Evolutionary conservation across 1,140 invertebrate genomes (phyloP).

Genomic region (Pissodes strobi): DNA sequence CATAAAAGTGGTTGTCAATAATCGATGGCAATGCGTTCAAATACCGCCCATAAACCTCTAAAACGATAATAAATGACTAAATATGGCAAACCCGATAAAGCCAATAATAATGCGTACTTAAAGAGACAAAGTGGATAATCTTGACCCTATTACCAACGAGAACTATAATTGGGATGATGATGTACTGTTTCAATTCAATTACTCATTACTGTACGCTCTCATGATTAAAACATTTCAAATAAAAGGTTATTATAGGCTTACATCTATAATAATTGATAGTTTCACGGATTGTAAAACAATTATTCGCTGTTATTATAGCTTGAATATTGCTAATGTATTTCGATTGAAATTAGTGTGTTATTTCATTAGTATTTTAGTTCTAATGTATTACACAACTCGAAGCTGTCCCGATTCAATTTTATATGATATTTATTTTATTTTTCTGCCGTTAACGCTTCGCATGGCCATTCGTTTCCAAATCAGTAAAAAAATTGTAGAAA

Average conservation of each 20-base stretch:
- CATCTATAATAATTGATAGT: background rate
- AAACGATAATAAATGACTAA: constrained; percentile 21
- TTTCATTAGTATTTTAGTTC: too few relatives aligned
- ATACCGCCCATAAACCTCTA: constrained; percentile 3
- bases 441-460: too few relatives aligned
- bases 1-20: too few relatives aligned
- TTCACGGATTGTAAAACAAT: constrained; percentile 4
- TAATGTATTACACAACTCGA: too few relatives aligned
- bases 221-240: constrained; percentile 20
- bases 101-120: constrained; percentile 17
- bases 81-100: constrained; percentile 22
- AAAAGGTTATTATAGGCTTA: constrained; percentile 11
- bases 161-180: constrained; percentile 25
- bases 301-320: background rate
- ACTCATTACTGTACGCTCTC: constrained; percentile 6
- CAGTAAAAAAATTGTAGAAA: too few relatives aligned
- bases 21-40: too few relatives aligned
- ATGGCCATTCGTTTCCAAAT: too few relatives aligned
- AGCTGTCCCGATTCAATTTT: too few relatives aligned
- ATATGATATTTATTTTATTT: too few relatives aligned
- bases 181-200: constrained; percentile 21
- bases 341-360: too few relatives aligned
- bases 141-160: constrained; percentile 21
- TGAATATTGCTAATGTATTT: background rate
- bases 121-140: constrained; percentile 23